Conservation (phyloP, 1,140 invertebrate species). For the Scaptodrosophila lebanonensis region DNA sequence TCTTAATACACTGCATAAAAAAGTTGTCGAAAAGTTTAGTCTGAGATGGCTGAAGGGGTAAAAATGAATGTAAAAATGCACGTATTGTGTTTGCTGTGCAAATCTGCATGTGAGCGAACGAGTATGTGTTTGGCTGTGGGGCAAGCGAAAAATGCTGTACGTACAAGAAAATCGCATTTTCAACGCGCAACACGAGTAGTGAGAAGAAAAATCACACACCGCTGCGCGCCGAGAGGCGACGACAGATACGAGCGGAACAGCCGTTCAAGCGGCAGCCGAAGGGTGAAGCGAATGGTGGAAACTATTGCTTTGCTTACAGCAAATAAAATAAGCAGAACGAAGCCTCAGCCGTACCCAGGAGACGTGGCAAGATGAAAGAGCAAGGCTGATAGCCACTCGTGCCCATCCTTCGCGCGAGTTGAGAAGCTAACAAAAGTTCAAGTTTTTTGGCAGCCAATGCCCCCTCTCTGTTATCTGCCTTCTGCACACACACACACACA, state of each 20-base stretch:
- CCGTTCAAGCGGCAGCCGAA: background rate
- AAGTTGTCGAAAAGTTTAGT: background rate
- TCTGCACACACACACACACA: background rate
- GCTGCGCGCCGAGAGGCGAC: conserved; percentile 29
- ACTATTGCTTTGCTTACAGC: conserved; percentile 25
- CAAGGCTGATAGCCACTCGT: background rate
- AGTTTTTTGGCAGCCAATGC: conserved; percentile 28
- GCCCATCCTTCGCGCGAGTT: conserved; percentile 35
- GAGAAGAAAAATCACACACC: conserved; percentile 2
- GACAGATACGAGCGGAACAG: conserved; percentile 45
- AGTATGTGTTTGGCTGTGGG: background rate
- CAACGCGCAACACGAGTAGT: conserved; percentile 29
- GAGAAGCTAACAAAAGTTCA: conserved; percentile 62
- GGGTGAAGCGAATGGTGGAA: background rate
- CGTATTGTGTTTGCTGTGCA: conserved; percentile 28
- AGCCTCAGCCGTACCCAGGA: conserved; percentile 10
- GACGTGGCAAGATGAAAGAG: background rate
- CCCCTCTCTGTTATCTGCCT: background rate
- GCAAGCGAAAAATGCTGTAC: conserved; percentile 15
- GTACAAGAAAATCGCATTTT: conserved; percentile 67
- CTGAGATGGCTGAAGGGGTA: conserved; percentile 1
- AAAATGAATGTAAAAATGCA: conserved; percentile 22
- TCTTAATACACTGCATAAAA: conserved; percentile 51
- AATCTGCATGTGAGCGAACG: conserved; percentile 29
- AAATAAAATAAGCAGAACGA: conserved; percentile 62